Evolutionary conservation across 92 coral and sea anemone species (phyloP).

Genomic region (Paramuricea clavata): DNA sequence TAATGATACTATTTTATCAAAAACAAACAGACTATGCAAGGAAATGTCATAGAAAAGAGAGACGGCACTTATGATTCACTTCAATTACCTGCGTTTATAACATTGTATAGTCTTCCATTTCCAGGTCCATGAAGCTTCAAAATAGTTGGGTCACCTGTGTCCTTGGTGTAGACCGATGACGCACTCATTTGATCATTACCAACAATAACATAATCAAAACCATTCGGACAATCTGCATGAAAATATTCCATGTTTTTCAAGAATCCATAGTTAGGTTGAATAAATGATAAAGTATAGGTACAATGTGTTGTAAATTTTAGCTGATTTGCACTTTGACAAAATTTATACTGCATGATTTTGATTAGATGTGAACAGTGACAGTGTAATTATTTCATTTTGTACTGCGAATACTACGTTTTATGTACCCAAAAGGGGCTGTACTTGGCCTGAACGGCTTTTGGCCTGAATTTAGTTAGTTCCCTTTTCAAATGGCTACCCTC

Average conservation of each 20-base stretch:
- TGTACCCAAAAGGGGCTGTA: too few relatives aligned
- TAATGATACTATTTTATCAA: too few relatives aligned
- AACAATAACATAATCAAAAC: conserved; percentile 71
- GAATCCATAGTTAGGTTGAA: background rate
- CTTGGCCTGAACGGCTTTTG: too few relatives aligned
- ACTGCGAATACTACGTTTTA: too few relatives aligned
- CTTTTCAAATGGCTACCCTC: too few relatives aligned
- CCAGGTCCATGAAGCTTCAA: conserved; percentile 81
- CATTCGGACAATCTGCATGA: conserved; percentile 77
- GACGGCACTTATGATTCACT: background rate
- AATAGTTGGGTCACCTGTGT: conserved; percentile 69
- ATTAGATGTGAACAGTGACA: too few relatives aligned
- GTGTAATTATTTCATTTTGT: too few relatives aligned
- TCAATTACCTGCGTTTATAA: conserved; percentile 76
- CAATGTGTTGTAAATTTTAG: too few relatives aligned
- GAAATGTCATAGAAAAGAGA: background rate
- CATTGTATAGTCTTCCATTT: conserved; percentile 78
- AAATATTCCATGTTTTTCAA: background rate
- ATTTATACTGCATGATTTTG: too few relatives aligned
- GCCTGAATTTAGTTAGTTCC: too few relatives aligned
- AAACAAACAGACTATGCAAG: background rate
- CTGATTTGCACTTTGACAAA: too few relatives aligned
- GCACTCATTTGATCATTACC: conserved; percentile 79
- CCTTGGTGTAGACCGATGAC: conserved; percentile 83
- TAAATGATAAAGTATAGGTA: too few relatives aligned